Conservation (phyloP, 23 tunicate genomes). For the Halocynthia aurantium region DNA sequence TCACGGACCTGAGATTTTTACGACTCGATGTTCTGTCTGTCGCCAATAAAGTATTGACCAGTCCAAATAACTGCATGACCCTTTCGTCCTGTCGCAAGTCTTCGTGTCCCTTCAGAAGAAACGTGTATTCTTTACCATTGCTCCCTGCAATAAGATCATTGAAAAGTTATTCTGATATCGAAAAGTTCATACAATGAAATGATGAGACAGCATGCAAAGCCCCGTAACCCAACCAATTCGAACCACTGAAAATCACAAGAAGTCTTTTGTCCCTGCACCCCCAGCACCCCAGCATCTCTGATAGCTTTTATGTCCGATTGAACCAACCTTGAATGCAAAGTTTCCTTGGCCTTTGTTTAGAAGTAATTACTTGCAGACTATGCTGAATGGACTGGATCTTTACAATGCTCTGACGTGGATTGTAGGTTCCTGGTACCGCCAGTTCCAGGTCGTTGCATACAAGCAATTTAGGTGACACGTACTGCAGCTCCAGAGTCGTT, state of each 20-base stretch:
- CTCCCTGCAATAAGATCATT: conserved; percentile 56
- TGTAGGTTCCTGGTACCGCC: conserved; percentile 97
- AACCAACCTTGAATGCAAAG: conserved; percentile 67
- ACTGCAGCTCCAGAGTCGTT: conserved; percentile 75
- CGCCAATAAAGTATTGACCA: conserved; percentile 81
- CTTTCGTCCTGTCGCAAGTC: conserved; percentile 97
- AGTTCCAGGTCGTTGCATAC: conserved; percentile 79
- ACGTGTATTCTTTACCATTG: conserved; percentile 80
- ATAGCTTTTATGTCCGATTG: background rate
- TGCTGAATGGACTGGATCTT: conserved; percentile 71
- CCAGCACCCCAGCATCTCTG: background rate
- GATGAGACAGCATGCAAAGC: background rate
- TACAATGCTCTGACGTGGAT: conserved; percentile 60
- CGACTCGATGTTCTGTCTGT: conserved; percentile 76
- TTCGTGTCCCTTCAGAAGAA: conserved; percentile 94
- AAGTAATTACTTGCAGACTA: conserved; percentile 80
- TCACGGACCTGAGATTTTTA: conserved; percentile 63
- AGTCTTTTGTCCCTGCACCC: too few species aligned
- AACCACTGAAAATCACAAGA: too few species aligned
- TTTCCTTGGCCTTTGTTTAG: conserved; percentile 96
- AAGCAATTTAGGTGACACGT: conserved; percentile 91
- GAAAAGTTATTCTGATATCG: background rate
- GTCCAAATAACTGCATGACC: conserved; percentile 98
- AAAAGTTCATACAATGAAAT: background rate
- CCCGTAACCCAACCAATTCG: too few species aligned